Base-by-base conservation (phyloP, 2,888 invertebrate species). In the Drosophila glabriapex region DNA sequence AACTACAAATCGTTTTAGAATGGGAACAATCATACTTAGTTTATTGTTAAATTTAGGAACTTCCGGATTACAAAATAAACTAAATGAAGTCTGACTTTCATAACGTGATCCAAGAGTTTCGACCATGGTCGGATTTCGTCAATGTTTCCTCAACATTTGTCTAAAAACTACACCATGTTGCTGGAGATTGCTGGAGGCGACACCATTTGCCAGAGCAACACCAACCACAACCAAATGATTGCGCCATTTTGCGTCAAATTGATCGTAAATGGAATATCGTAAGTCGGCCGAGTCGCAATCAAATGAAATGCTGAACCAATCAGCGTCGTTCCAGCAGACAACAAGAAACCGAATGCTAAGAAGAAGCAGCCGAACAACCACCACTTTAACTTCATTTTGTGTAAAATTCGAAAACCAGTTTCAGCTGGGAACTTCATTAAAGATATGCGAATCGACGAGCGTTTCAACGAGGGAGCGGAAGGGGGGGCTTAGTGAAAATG, bases 371-470 rank as follows among this genome's bases (percentile, higher is more conserved):
- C 60, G 25, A 50, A 64, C 58, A 55, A 64, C 60, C 66, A 77
- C 50, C 74, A 68, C 68, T 75, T 82, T 78, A 85, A 85, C 90
- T 85, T 85, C 85, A 85, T 85, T 89, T 85, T 85, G 89, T 85
- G 56, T 46, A 55, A 50, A 52, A 43, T 59, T 29, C 55, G 64
- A 49, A 84, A 84, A 87, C 77, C 68, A 78, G 88, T 89, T 89
- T 82, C 52, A 22, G 56, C 39, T 43, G 62, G 66, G 12, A 71
- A 85, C 75, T 83, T 83, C 71, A 89, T 89, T 88, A 78, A 78
- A 80, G 80, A 80, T 58, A 61, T 59, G 58, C 12, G 16, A 52
- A 46, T 46, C 29, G 46, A 43, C 43, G 62, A 29, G 31, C 39
- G 53, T 9, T 46, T n/a, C 4, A 49, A 37, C 22, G 25, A 37